phyloP scores from a whole-genome alignment of 2,888 invertebrate species.

The Drosophila neonasuta region DNA sequence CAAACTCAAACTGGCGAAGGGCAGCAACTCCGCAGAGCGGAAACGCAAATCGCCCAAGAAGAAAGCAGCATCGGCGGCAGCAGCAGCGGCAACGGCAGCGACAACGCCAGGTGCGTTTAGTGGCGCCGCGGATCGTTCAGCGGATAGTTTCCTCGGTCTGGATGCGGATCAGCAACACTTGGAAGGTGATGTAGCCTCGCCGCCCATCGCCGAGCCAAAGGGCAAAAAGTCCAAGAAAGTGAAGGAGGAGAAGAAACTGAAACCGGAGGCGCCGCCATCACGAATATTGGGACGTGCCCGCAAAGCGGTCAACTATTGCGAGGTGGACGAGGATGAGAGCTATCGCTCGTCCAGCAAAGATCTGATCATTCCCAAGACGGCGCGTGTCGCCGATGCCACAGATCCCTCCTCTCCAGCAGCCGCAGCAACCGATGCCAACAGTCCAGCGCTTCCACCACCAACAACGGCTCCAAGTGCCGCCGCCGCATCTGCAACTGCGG shows the following conservation, averaged over 20 bases:
- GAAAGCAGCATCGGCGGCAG: constrained; percentile 40
- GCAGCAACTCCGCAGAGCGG: constrained; percentile 77
- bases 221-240: constrained; percentile 74
- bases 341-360: constrained; percentile 79
- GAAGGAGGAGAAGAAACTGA: constrained; percentile 80
- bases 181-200: constrained; percentile 45
- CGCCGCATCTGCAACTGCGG: constrained; percentile 38
- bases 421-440: constrained; percentile 25
- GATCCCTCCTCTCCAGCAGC: constrained; percentile 63
- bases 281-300: constrained; percentile 83
- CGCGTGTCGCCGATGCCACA: constrained; percentile 42
- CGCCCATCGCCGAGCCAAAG: constrained; percentile 49
- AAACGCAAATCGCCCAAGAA: constrained; percentile 79
- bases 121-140: constrained; percentile 19
- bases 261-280: constrained; percentile 80
- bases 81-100: constrained; percentile 32
- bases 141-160: constrained; percentile 36
- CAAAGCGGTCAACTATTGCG: constrained; percentile 86
- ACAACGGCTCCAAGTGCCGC: constrained; percentile 57
- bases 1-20: constrained; percentile 80
- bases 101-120: constrained; percentile 65
- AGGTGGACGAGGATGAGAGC: constrained; percentile 83
- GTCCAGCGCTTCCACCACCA: constrained; percentile 60
- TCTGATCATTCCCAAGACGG: constrained; percentile 82
- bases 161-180: constrained; percentile 36